Conservation (phyloP, 1,140 invertebrate genomes). For the Pachyrhynchus sulphureomaculatus region DNA sequence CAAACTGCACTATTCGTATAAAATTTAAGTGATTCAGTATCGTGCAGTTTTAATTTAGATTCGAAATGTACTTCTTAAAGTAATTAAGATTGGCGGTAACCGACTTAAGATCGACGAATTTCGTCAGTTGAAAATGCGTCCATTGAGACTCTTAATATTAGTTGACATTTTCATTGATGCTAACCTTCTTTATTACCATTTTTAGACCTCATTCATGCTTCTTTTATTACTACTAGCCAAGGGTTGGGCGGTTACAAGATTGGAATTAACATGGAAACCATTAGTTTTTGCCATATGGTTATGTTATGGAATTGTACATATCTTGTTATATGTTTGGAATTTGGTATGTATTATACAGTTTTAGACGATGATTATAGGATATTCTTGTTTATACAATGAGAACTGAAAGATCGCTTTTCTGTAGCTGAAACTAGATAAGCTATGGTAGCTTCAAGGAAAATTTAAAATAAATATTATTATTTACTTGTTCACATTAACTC, state of each 20-base stretch:
- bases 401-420: neutral
- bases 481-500: too few species aligned
- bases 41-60: too few species aligned
- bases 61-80: too few species aligned
- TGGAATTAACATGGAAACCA: conserved; percentile 82
- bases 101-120: too few species aligned
- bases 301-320: conserved; percentile 86
- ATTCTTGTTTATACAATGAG: neutral
- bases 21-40: too few species aligned
- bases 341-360: conserved; percentile 66
- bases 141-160: too few species aligned
- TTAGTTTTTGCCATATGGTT: conserved; percentile 90
- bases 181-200: conserved; percentile 47
- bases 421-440: too few species aligned
- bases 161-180: neutral
- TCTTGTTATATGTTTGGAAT: conserved; percentile 94
- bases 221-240: conserved; percentile 91
- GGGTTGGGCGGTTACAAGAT: conserved; percentile 93
- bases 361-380: neutral
- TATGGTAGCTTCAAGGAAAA: too few species aligned
- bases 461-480: too few species aligned
- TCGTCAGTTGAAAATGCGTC: too few species aligned
- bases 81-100: too few species aligned
- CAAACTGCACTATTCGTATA: too few species aligned
- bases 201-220: conserved; percentile 90